These are phyloP conservation scores for Exaiptasia diaphana DNA, from an alignment of 64 coral and sea anemone species.

Conservation along the genomic window DNA sequence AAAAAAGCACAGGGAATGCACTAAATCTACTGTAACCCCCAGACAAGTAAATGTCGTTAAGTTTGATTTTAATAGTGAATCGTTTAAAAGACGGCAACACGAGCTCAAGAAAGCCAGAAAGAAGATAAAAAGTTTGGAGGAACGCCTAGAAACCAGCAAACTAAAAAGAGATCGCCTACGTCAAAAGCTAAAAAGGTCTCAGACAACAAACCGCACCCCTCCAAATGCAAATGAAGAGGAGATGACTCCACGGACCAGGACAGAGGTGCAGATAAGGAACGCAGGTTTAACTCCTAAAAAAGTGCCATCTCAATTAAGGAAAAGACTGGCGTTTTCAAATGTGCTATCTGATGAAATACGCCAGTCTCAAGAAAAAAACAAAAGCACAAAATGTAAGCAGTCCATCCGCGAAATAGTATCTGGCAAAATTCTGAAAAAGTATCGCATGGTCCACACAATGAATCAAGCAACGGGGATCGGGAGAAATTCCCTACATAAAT, in stretches of 20 bases:
- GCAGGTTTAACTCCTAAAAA: slow-evolving; percentile 15
- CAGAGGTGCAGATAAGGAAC: slow-evolving; percentile 7
- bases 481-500: slow-evolving; percentile 22
- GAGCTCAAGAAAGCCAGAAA: background rate
- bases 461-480: slow-evolving; percentile 19
- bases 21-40: background rate
- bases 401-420: slow-evolving; percentile 28
- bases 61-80: background rate
- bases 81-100: background rate
- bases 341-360: background rate
- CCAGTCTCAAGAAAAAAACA: background rate
- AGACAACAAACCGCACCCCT: background rate
- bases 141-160: background rate
- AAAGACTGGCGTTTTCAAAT: background rate
- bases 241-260: background rate
- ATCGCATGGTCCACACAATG: slow-evolving; percentile 18
- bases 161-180: background rate
- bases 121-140: background rate
- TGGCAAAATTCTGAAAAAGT: slow-evolving; percentile 38
- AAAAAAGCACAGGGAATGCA: background rate
- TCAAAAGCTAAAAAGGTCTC: background rate
- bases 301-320: background rate
- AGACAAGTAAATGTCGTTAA: background rate
- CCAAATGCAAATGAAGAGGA: background rate
- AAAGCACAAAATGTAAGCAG: slow-evolving; percentile 10